phyloP scores from a whole-genome alignment of 2,113 vertebrate genomes.

The Vidua chalybeata region DNA sequence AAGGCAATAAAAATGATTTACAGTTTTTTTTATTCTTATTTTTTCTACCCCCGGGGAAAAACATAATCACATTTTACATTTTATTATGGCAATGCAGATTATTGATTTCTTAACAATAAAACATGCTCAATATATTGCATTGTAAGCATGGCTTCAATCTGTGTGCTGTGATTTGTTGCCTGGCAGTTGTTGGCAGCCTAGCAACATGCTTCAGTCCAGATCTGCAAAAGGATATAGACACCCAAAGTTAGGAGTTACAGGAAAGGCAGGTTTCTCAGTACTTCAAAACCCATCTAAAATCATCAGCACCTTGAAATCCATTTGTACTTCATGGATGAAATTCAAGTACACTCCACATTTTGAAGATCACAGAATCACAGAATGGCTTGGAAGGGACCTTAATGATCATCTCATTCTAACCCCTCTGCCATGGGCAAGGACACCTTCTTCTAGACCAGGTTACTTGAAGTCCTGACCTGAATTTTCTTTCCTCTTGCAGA shows the following conservation, averaged over 20 bases:
- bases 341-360: not conserved
- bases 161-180: slow-evolving; percentile 46
- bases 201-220: slow-evolving; percentile 22
- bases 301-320: not conserved
- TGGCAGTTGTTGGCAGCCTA: slow-evolving; percentile 62
- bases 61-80: slow-evolving; percentile 10
- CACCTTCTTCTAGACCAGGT: not conserved
- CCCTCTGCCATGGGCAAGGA: not conserved
- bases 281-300: not conserved
- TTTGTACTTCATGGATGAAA: not conserved
- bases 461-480: not conserved
- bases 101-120: slow-evolving; percentile 48
- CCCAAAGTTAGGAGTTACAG: not conserved
- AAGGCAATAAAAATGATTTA: not conserved
- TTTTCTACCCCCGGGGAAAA: not conserved
- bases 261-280: not conserved
- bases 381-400: not conserved
- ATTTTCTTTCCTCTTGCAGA: not conserved
- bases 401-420: not conserved
- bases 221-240: not conserved
- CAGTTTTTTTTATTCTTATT: not conserved
- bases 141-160: slow-evolving; percentile 8
- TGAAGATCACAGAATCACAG: not conserved
- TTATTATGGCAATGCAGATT: slow-evolving; percentile 22
- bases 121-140: not conserved